Conservation (phyloP, 30 jellyfish, hydroid and myxozoan species). For the Aurelia aurita complex sp. Pacific region DNA sequence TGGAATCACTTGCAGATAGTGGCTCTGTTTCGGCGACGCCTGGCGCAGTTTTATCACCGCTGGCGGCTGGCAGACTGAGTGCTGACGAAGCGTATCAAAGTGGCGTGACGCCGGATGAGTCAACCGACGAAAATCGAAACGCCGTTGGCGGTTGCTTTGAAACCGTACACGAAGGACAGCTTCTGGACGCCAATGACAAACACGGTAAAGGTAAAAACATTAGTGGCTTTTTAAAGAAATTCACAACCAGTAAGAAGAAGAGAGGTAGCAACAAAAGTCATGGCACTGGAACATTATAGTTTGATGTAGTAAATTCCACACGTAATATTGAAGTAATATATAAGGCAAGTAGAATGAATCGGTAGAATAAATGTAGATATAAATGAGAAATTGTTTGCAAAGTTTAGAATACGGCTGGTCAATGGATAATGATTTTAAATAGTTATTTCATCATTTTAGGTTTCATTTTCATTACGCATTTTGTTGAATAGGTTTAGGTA, state of each 20-base stretch:
- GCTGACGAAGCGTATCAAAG: constrained; percentile 57
- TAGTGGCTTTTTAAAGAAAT: constrained; percentile 79
- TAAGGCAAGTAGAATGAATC: too few relatives aligned
- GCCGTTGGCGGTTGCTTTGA: constrained; percentile 29
- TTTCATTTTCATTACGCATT: too few relatives aligned
- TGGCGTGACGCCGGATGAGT: constrained; percentile 28
- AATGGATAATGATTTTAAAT: neutral
- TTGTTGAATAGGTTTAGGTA: too few relatives aligned
- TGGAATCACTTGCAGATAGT: constrained; percentile 40
- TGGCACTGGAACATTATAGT: constrained; percentile 57
- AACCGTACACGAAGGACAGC: constrained; percentile 64
- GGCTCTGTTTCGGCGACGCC: constrained; percentile 55
- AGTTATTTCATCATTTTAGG: neutral
- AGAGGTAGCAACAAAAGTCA: constrained; percentile 27
- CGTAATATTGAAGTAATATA: too few relatives aligned
- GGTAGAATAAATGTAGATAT: too few relatives aligned
- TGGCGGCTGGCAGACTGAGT: constrained; percentile 21
- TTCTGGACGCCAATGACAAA: constrained; percentile 42
- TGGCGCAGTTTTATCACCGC: constrained; percentile 23
- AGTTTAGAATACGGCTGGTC: too few relatives aligned
- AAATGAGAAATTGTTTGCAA: too few relatives aligned
- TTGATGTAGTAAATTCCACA: neutral
- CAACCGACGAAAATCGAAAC: constrained; percentile 62
- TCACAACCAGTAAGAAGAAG: constrained; percentile 70
- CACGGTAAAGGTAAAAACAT: constrained; percentile 67